A percentile compares a stretch with the other conserved stretches of the same genome.
These are phyloP conservation scores for Phenganax stokvisi DNA, from an alignment of 92 coral and sea anemone genomes.

Conservation along the genomic window DNA sequence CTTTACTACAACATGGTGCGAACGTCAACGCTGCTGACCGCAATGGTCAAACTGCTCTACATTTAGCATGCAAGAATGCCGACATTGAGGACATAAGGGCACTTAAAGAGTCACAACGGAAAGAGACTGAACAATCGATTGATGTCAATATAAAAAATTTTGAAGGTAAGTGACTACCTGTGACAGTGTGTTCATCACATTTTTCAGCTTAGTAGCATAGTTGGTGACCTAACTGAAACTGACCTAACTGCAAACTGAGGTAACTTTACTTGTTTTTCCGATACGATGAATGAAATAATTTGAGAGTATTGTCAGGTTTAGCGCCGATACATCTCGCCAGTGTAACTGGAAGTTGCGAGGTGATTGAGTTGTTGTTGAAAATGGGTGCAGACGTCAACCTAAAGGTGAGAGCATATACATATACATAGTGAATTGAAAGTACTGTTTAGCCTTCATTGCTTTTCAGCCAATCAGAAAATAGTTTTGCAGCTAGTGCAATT, in stretches of 20 bases:
- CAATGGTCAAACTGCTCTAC: conserved; percentile 84
- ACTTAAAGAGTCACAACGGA: conserved; percentile 38
- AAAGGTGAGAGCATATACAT: conserved; percentile 48
- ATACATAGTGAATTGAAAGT: no score
- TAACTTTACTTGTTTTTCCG: background rate
- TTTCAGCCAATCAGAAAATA: background rate
- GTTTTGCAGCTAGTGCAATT: background rate
- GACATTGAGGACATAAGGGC: conserved; percentile 62
- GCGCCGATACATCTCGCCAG: conserved; percentile 76
- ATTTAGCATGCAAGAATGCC: conserved; percentile 79
- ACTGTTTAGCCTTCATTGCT: no score
- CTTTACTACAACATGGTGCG: conserved; percentile 64
- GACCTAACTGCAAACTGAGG: background rate
- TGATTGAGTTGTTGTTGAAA: conserved; percentile 53
- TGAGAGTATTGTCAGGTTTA: conserved; percentile 51
- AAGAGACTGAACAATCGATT: conserved; percentile 5
- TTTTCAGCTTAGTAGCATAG: no score
- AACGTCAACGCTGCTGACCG: conserved; percentile 84
- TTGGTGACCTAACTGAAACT: background rate
- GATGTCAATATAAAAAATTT: conserved; percentile 58
- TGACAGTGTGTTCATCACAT: background rate
- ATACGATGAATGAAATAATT: background rate
- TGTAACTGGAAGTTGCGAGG: conserved; percentile 64
- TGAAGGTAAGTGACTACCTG: conserved; percentile 56
- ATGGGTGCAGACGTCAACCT: conserved; percentile 76